Percentiles rank a stretch among this genome's conserved stretches.
phyloP scores from a whole-genome alignment of 2,888 invertebrate species.

The Dysmachus trigonus region DNA sequence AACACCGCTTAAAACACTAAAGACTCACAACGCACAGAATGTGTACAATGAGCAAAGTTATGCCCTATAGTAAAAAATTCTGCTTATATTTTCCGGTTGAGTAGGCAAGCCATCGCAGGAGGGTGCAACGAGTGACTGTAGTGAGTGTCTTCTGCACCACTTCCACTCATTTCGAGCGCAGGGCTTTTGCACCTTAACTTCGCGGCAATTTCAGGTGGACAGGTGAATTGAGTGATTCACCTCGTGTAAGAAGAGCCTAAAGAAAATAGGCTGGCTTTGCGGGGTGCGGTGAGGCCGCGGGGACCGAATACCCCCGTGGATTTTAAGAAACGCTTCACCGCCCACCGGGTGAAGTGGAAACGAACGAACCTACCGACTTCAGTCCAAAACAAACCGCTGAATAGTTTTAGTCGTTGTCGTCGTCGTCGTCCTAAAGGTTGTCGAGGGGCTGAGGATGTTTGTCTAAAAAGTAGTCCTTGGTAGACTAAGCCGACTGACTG shows the following conservation, averaged over 20 bases:
- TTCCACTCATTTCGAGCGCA: not conserved
- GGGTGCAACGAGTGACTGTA: not conserved
- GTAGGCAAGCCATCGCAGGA: not conserved
- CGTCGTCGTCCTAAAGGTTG: not conserved
- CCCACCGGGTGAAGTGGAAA: constrained; percentile 22
- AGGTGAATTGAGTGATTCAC: not conserved
- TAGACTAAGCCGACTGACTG: not conserved
- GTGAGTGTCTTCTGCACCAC: not conserved
- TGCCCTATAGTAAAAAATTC: constrained; percentile 51
- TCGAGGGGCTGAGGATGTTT: not conserved
- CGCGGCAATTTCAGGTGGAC: not conserved
- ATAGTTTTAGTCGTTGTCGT: not conserved
- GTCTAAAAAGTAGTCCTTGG: not conserved
- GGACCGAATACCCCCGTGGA: not conserved
- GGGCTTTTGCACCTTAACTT: not conserved
- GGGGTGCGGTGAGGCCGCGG: not conserved
- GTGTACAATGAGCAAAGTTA: constrained; percentile 59
- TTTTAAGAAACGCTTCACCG: constrained; percentile 15
- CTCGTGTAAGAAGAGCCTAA: not conserved
- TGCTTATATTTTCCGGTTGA: not conserved
- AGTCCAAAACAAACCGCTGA: constrained; percentile 3
- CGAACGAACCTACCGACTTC: not conserved
- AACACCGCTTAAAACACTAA: not conserved
- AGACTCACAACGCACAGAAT: constrained; percentile 58
- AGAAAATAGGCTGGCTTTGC: not conserved